Evolutionary conservation across 2,113 vertebrate genomes (phyloP), one percentile per base, ranked within the genome.

Genomic region (Marmota flaviventris): DNA sequence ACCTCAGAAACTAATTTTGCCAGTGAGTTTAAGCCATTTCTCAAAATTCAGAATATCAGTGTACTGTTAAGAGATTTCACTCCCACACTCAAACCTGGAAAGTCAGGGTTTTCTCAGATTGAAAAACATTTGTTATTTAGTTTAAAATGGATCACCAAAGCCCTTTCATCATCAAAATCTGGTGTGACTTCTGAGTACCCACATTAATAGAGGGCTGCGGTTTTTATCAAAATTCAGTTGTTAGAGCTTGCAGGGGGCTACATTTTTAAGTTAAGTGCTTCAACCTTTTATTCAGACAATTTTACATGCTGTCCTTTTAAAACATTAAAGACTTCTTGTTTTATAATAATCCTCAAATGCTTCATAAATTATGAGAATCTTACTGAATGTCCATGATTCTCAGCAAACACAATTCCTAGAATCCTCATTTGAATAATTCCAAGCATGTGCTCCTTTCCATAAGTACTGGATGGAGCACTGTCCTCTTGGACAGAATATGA

Each of bases 371-470:
- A 65, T 51, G 39, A 94, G 69, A 56, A 18, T 82, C 29, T 90
- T 69, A 2, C 16, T 56, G 32, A 75, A 16, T 48, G 22, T 39
- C 29, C 27, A 73, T 2, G 24, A 48, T 75, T 82, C 51, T 85
- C n/a, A 86, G 56, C 51, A 95, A 93, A 94, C 32, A 32, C 42
- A 37, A 94, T 37, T 67, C 61, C 16, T 48, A 4, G n/a, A 83
- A 48, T 67, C 78, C 11, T 61, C 37, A 79, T 63, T 70, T 39
- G 34, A 85, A 51, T 10, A 53, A 84, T 89, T 73, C 42, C 25
- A 91, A 81, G 48, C 14, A 39, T 34, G 69, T 24, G 8, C 3
- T 58, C 29, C 18, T 82, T 12, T 69, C 16, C 10, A 42, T 22
- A 67, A 3, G n/a, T 61, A 37, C 61, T 63, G 61, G 61, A 63